Percentiles rank a stretch among this genome's conserved stretches.
Conservation (phyloP, 1,140 invertebrate genomes). For the Camponotus vicinus region DNA sequence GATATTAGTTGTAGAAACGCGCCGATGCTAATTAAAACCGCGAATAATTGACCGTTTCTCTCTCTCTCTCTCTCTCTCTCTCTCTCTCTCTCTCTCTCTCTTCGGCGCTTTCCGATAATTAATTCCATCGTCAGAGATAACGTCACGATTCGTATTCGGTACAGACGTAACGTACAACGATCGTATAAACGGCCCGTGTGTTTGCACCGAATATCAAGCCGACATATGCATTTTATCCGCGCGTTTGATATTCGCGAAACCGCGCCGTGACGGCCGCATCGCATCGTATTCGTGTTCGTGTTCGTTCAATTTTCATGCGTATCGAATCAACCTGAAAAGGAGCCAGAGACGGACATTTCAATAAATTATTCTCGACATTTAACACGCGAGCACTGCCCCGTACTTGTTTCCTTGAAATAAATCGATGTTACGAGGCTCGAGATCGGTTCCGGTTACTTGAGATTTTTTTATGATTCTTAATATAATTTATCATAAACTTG, state of each 20-base stretch:
- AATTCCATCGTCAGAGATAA: constrained; percentile 74
- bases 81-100: no score
- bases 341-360: constrained; percentile 9
- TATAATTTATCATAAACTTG: no score
- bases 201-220: not conserved
- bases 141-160: constrained; percentile 63
- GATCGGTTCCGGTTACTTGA: no score
- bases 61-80: no score
- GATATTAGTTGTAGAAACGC: constrained; percentile 36
- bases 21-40: constrained; percentile 73
- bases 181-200: not conserved
- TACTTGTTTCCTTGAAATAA: constrained; percentile 1
- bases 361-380: constrained; percentile 63
- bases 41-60: constrained; percentile 72
- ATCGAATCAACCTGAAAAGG: constrained; percentile 41
- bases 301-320: constrained; percentile 55
- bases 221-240: constrained; percentile 57
- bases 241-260: constrained; percentile 61
- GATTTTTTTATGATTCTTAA: no score
- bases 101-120: constrained; percentile 72
- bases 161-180: constrained; percentile 53
- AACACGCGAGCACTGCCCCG: constrained; percentile 7
- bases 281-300: constrained; percentile 4
- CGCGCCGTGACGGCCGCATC: constrained; percentile 49
- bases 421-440: constrained; percentile 5